Percentiles rank a stretch among this genome's conserved stretches.
Conservation (phyloP, 92 coral and sea anemone species). For the Phenganax marumi region DNA sequence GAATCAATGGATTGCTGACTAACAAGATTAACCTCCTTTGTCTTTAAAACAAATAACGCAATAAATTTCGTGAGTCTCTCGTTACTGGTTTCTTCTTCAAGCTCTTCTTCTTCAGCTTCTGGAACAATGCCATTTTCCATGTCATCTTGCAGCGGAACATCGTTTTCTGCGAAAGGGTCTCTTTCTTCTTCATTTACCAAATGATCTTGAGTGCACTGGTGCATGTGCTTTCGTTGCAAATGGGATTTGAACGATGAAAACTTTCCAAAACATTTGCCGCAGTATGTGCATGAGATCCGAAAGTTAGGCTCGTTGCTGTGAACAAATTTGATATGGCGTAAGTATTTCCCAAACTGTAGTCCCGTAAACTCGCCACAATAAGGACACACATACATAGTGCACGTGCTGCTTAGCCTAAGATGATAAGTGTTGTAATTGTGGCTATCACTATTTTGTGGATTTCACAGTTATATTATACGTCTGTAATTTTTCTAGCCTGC, state of each 20-base stretch:
- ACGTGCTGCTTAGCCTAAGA: no score
- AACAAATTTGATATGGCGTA: slow-evolving; percentile 29
- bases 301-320: slow-evolving; percentile 33
- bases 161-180: neutral
- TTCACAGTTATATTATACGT: no score
- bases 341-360: slow-evolving; percentile 1
- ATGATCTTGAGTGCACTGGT: slow-evolving; percentile 26
- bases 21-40: slow-evolving; percentile 30
- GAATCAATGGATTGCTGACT: slow-evolving; percentile 16
- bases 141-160: neutral
- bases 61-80: slow-evolving; percentile 16
- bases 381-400: slow-evolving; percentile 15
- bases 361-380: slow-evolving; percentile 38
- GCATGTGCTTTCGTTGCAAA: slow-evolving; percentile 12
- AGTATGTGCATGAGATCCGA: slow-evolving; percentile 16
- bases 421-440: no score
- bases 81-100: slow-evolving; percentile 3
- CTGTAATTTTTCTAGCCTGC: neutral
- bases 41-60: no score
- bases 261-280: slow-evolving; percentile 16
- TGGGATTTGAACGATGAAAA: slow-evolving; percentile 9
- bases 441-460: no score
- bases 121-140: no score
- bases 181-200: slow-evolving; percentile 2
- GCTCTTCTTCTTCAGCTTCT: neutral